phyloP scores from a whole-genome alignment of 2,113 vertebrate genomes.

The Poicephalus gulielmi region DNA sequence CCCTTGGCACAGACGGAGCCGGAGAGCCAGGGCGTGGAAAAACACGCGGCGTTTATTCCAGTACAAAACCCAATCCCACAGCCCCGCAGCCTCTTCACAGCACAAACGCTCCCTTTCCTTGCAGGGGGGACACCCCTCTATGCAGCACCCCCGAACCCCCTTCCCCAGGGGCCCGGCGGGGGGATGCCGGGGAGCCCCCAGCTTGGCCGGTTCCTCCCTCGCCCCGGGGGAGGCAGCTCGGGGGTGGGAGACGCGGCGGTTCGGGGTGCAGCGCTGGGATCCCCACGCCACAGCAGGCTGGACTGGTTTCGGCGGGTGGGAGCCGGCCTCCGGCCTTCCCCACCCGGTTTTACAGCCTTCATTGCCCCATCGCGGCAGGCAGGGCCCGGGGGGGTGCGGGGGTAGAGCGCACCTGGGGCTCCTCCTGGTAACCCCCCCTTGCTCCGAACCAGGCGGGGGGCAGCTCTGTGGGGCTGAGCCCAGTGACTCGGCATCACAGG shows the following conservation, averaged over 20 bases:
- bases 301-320: constrained; percentile 18
- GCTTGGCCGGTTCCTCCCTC: background rate
- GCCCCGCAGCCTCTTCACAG: constrained; percentile 2
- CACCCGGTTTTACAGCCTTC: constrained; percentile 42
- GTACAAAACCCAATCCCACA: constrained; percentile 26
- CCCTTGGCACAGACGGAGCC: background rate
- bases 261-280: constrained; percentile 1
- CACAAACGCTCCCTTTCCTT: background rate
- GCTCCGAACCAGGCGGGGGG: background rate
- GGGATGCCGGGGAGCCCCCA: background rate
- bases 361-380: constrained; percentile 15
- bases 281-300: constrained; percentile 17
- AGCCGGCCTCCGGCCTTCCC: constrained; percentile 12
- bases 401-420: background rate
- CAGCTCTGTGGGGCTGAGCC: background rate
- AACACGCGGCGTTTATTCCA: constrained; percentile 45
- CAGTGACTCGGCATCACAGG: fast-evolving
- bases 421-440: background rate
- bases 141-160: background rate
- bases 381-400: background rate
- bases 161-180: background rate
- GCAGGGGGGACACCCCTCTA: background rate
- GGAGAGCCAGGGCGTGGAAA: constrained; percentile 12
- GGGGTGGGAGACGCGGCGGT: background rate
- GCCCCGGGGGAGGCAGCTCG: background rate